phyloP scores from a whole-genome alignment of 2,888 invertebrate genomes.

The Stratiomys singularior region DNA sequence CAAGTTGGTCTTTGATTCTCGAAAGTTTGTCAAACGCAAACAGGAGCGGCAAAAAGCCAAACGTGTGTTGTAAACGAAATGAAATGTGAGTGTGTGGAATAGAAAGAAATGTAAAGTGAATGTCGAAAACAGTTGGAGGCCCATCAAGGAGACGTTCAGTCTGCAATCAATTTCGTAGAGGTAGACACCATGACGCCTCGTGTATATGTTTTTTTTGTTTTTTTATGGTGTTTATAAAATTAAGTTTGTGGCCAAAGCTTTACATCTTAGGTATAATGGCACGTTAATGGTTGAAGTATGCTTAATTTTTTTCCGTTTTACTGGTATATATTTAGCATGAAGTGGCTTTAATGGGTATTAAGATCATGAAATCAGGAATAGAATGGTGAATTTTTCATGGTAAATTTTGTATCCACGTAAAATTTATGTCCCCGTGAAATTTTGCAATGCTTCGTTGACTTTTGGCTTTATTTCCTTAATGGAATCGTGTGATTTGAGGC shows the following conservation, averaged over 20 bases:
- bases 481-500: neutral
- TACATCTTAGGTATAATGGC: neutral
- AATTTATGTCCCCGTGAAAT: slow-evolving; percentile 7
- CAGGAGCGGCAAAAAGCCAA: neutral
- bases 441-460: slow-evolving; percentile 16
- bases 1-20: no score
- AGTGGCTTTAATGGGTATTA: neutral
- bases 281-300: neutral
- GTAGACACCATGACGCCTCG: slow-evolving; percentile 33
- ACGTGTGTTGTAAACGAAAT: no score
- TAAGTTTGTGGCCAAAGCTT: neutral
- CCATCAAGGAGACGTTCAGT: slow-evolving; percentile 7
- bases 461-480: slow-evolving; percentile 9
- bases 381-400: neutral
- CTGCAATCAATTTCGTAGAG: slow-evolving; percentile 22
- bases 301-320: neutral
- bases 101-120: neutral
- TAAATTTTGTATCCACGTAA: neutral
- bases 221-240: neutral
- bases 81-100: no score
- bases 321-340: neutral
- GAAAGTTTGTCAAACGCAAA: no score
- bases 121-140: neutral
- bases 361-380: neutral
- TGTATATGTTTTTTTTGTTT: neutral